phyloP scores from a whole-genome alignment of 1,140 invertebrate genomes.

The Orius laevigatus region DNA sequence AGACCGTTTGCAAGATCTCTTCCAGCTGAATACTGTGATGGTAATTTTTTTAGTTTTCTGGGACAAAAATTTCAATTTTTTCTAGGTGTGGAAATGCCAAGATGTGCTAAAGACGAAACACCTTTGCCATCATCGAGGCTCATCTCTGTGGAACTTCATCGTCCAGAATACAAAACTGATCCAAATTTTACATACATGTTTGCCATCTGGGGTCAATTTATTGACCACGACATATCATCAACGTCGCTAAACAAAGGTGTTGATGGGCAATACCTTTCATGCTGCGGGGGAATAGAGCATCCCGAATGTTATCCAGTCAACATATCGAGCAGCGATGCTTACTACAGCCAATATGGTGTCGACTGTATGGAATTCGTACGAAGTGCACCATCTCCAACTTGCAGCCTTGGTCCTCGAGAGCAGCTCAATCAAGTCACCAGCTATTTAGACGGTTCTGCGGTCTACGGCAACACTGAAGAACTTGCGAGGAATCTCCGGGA shows the following conservation, averaged over 20 bases:
- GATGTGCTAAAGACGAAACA: conserved; percentile 35
- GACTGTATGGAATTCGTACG: conserved; percentile 72
- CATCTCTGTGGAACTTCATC: conserved; percentile 53
- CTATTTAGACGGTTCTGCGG: conserved; percentile 77
- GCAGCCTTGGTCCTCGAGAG: conserved; percentile 62
- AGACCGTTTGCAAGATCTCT: conserved; percentile 57
- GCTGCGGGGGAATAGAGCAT: too few species aligned
- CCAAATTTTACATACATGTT: conserved; percentile 53
- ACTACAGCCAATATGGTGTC: conserved; percentile 41
- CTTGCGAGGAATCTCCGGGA: conserved; percentile 36
- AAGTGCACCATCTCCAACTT: conserved; percentile 72
- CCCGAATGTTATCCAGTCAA: conserved; percentile 35
- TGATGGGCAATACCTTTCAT: too few species aligned
- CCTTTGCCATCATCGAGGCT: conserved; percentile 51
- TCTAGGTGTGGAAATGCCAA: conserved; percentile 47
- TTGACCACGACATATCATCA: conserved; percentile 87
- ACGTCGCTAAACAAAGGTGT: conserved; percentile 48
- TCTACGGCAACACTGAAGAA: conserved; percentile 52
- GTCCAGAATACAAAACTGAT: conserved; percentile 50
- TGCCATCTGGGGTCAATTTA: conserved; percentile 85
- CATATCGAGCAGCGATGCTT: conserved; percentile 47
- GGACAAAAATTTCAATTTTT: conserved; percentile 8
- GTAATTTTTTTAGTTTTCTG: conserved; percentile 26
- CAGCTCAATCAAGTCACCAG: conserved; percentile 82
- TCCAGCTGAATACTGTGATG: conserved; percentile 59